Evolutionary conservation across 2,797 vertebrate species (phyloP).

Genomic region (Pteronotus mesoamericanus): DNA sequence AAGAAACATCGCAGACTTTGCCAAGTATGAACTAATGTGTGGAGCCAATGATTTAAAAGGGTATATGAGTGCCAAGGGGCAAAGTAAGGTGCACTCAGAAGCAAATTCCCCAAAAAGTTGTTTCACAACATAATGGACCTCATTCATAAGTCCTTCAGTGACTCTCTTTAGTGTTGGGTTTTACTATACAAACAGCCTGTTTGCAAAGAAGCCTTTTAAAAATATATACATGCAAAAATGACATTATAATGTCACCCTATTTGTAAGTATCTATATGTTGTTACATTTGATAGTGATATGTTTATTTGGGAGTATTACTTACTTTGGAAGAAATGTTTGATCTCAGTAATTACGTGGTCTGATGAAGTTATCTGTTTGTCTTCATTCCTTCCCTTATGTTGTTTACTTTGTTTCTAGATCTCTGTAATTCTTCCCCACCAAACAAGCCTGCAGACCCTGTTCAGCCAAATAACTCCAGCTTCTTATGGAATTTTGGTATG

Average conservation of each 20-base stretch:
- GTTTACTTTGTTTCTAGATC: conserved; percentile 72
- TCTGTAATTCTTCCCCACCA: conserved; percentile 71
- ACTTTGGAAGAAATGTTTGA: conserved; percentile 37
- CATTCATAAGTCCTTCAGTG: not conserved
- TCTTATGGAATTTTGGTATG: conserved; percentile 84
- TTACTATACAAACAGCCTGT: not conserved
- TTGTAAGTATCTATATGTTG: conserved; percentile 11
- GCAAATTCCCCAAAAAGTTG: not conserved
- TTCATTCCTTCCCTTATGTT: not conserved
- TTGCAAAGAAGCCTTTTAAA: not conserved
- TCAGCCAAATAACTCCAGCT: conserved; percentile 62
- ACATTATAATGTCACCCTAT: conserved; percentile 10
- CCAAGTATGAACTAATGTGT: not conserved
- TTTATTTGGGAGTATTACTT: conserved; percentile 29
- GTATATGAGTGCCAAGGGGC: not conserved
- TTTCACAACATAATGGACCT: not conserved
- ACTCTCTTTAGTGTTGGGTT: not conserved
- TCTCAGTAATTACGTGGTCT: not conserved
- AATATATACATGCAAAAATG: not conserved
- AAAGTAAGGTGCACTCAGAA: not conserved
- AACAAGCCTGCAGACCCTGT: conserved; percentile 74
- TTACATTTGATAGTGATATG: not conserved
- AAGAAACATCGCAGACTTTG: conserved; percentile 1
- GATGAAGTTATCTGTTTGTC: not conserved
- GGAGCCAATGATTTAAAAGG: not conserved